These are phyloP conservation scores for Rhabditophanes sp. DNA, from an alignment of 2,888 invertebrate genomes.

Conservation along the genomic window DNA sequence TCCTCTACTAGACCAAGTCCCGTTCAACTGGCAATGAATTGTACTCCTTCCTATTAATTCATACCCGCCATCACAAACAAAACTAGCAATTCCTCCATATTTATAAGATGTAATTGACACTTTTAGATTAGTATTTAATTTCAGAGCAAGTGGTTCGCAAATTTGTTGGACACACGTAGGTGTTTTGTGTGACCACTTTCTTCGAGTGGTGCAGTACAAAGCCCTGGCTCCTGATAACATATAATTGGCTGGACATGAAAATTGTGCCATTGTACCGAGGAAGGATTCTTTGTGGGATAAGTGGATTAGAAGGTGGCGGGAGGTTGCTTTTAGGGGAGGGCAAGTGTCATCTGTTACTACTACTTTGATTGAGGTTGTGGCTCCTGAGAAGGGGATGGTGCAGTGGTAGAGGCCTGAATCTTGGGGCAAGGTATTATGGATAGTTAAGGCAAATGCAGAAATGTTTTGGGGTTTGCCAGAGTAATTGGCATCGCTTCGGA, in stretches of 20 bases:
- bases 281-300: slow-evolving; percentile 16
- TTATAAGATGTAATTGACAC: slow-evolving; percentile 29
- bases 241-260: slow-evolving; percentile 31
- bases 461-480: background rate
- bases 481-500: too few relatives aligned
- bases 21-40: slow-evolving; percentile 30
- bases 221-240: slow-evolving; percentile 13
- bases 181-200: too few relatives aligned
- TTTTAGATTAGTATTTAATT: too few relatives aligned
- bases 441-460: slow-evolving; percentile 51
- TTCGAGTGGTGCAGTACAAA: too few relatives aligned
- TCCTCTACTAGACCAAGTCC: slow-evolving; percentile 30
- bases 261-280: slow-evolving; percentile 34
- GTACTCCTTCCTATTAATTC: slow-evolving; percentile 23
- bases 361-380: slow-evolving; percentile 29
- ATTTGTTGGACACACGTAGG: too few relatives aligned
- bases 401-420: slow-evolving; percentile 72
- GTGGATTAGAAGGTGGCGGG: slow-evolving; percentile 8
- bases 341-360: slow-evolving; percentile 19
- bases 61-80: slow-evolving; percentile 56
- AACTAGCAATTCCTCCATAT: slow-evolving; percentile 48
- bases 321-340: slow-evolving; percentile 2
- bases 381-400: slow-evolving; percentile 64
- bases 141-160: slow-evolving; percentile 31
- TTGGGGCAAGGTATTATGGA: slow-evolving; percentile 63